Base-by-base conservation (phyloP, 2,797 vertebrate species). In the Cephalopachus bancanus region DNA sequence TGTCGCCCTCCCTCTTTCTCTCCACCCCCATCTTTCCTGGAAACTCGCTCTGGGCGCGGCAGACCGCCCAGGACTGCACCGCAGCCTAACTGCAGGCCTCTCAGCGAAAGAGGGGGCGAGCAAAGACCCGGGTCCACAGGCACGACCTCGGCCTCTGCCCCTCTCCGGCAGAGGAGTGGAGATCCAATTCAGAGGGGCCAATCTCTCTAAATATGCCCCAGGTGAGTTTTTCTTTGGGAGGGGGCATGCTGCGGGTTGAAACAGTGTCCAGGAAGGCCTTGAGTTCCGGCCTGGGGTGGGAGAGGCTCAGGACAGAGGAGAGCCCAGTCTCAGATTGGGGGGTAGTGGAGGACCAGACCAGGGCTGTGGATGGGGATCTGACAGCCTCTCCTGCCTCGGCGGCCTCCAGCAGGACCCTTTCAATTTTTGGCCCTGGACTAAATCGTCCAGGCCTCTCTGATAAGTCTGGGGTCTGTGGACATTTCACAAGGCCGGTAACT, bases 1-100 rank as follows among this genome's bases (percentile, higher is more conserved):
- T 92, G 64, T 67, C 55, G 28, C 95, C 94, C 97, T 96, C 97
- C 93, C 97, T 97, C 87, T 96, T 96, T 97, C 96, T 97, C 97
- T 96, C 97, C 97, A 96, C 98, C 97, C 97, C 97, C 93, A 97
- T 97, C 97, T 97, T 98, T 98, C 97, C 98, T 98, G 98, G 98
- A 98, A 98, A 97, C 97, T 97, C 74, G 44, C 67, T 86, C 80
- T 97, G 97, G 97, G 97, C 95, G 96, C 95, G 98, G 97, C 98
- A 98, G 98, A 97, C 94, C 81, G 95, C 93, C 64, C 81, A 85
- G 96, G 97, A 98, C 94, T 94, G 92, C 95, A 81, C 89, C 53
- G 76, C 81, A 89, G 96, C 96, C 96, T 97, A 85, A 96, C 93
- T 95, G 93, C 84, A 74, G 81, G 89, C 69, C 81, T 97, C 84